Evolutionary conservation across 2,888 invertebrate genomes (phyloP).

Genomic region (Biston betularia): DNA sequence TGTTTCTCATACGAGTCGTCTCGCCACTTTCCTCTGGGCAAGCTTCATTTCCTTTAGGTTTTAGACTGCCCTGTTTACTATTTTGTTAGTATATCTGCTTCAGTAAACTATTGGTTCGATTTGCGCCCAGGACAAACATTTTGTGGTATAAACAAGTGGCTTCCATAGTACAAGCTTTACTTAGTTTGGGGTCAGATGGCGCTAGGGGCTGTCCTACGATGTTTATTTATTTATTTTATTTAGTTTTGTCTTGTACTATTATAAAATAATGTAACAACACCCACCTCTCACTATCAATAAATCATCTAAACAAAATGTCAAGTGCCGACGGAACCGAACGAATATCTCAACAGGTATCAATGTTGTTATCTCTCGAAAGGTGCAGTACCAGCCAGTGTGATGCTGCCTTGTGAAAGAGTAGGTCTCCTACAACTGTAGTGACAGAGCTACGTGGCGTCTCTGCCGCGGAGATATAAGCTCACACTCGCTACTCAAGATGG

Average conservation of each 20-base stretch:
- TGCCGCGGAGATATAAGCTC: constrained; percentile 17
- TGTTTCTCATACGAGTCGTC: too few species aligned
- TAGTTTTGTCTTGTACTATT: background rate
- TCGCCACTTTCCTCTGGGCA: too few species aligned
- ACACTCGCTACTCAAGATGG: constrained; percentile 47
- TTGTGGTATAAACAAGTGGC: too few species aligned
- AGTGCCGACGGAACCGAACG: constrained; percentile 32
- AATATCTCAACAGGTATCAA: constrained; percentile 46
- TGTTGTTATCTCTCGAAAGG: constrained; percentile 51
- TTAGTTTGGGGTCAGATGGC: too few species aligned
- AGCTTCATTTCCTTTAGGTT: too few species aligned
- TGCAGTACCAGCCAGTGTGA: constrained; percentile 56
- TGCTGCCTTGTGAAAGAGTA: constrained; percentile 51
- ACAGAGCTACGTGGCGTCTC: constrained; percentile 13
- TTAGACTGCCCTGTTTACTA: too few species aligned
- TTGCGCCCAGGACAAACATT: too few species aligned
- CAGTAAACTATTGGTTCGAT: too few species aligned
- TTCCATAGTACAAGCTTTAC: too few species aligned
- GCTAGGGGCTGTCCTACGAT: too few species aligned
- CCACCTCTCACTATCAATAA: constrained; percentile 31
- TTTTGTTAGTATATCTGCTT: too few species aligned
- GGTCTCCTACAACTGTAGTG: constrained; percentile 37
- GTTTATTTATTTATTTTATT: too few species aligned
- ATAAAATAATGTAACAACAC: background rate
- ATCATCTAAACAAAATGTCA: constrained; percentile 39